Evolutionary conservation across 1,140 invertebrate genomes (phyloP), one percentile per base, ranked within the genome.

Genomic region (Fopius arisanus): DNA sequence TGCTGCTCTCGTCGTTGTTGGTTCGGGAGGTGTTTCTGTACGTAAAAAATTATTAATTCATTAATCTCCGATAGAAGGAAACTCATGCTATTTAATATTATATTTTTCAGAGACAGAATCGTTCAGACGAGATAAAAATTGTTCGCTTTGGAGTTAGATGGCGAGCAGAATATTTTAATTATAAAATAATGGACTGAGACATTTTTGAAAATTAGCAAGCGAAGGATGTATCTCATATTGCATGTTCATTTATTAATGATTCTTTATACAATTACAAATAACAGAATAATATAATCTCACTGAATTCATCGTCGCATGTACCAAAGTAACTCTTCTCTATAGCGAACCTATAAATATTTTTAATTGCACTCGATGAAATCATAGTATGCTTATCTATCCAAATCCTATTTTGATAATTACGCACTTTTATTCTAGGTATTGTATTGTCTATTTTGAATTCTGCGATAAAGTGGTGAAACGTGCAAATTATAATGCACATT

Each of bases 191-290:
- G n/a, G n/a, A n/a, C n/a, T n/a, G n/a, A n/a, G n/a, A n/a, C 31
- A 9, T 33, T 33, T 33, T 33, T 10, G 33, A 37, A 1, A 7
- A 5, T 12, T 51, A 2, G 14, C 1, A 19, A 51, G 12, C 19
- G 3, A 51, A n/a, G n/a, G n/a, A n/a, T n/a, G n/a, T 16, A 19
- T 19, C 43, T 51, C 43, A 51, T 43, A 43, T 12, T n/a, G 33
- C 12, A 37, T 37, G 12, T 37, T 10, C 5, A 51, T 51, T 51
- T 14, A 59, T 54, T 70, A 0, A 31, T 26, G 6, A 28, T 21
- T 54, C 19, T 54, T 54, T 54, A 48, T 51, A 48, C 28, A 70
- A 54, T 70, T 70, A 70, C 31, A 70, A 70, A 70, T 31, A 70
- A 70, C 67, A 70, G 31, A 51, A 40, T 51, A 26, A 51, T 54